Percentiles rank a stretch among this genome's conserved stretches.
These are phyloP conservation scores for Pelusios castaneus DNA, from an alignment of 2,113 vertebrate genomes.

Conservation along the genomic window DNA sequence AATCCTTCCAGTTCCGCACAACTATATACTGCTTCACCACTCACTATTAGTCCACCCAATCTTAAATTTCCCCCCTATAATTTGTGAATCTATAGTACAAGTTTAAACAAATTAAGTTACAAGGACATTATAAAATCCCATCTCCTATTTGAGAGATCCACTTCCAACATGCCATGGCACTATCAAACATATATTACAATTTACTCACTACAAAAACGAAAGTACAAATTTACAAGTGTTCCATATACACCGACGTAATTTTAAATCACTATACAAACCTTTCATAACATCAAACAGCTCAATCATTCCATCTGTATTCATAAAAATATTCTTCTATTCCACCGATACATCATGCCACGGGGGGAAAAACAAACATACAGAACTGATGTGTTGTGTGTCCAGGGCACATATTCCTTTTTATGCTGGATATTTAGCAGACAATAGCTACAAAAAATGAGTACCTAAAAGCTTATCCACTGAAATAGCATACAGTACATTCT, in stretches of 20 bases:
- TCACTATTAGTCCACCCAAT: not conserved
- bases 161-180: not conserved
- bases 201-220: not conserved
- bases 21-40: rapidly evolving
- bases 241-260: not conserved
- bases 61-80: not conserved
- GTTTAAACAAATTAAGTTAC: not conserved
- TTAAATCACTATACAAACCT: not conserved
- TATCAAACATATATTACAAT: not conserved
- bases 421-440: not conserved
- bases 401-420: not conserved
- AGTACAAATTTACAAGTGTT: rapidly evolving
- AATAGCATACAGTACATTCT: not conserved
- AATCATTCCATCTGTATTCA: not conserved
- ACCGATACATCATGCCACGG: not conserved
- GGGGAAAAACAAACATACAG: not conserved
- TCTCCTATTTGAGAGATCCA: not conserved
- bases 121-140: not conserved
- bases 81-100: not conserved
- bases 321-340: not conserved
- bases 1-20: not conserved
- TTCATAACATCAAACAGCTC: not conserved
- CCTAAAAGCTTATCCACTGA: too few relatives aligned
- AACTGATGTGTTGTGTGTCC: not conserved
- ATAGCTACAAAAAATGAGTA: not conserved